A percentile compares a stretch with the other conserved stretches of the same genome.
Evolutionary conservation across 2,797 vertebrate genomes (phyloP).

Genomic region (Cephalopachus bancanus): DNA sequence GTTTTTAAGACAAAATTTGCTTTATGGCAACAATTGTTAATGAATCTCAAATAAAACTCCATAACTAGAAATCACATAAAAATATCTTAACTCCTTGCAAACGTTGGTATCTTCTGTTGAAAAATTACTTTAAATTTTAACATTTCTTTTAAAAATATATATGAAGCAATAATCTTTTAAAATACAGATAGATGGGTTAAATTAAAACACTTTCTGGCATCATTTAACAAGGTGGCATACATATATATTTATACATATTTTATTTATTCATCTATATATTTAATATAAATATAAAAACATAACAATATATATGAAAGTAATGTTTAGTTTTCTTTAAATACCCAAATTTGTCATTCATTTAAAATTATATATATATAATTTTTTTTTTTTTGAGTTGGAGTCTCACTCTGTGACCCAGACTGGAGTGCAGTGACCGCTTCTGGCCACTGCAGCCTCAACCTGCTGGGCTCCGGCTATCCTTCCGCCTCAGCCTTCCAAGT

Average conservation of each 20-base stretch:
- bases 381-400: too few species aligned
- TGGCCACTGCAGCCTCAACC: too few species aligned
- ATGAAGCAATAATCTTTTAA: background rate
- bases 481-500: too few species aligned
- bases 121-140: background rate
- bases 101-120: background rate
- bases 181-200: background rate
- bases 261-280: background rate
- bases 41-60: conserved; percentile 74
- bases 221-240: background rate
- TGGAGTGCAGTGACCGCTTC: too few species aligned
- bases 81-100: background rate
- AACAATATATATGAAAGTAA: background rate
- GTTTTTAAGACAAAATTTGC: conserved; percentile 69
- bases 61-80: background rate
- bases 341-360: background rate
- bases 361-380: background rate
- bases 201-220: background rate
- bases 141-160: background rate
- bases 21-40: conserved; percentile 74
- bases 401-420: too few species aligned
- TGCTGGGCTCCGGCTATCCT: too few species aligned
- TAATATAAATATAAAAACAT: background rate
- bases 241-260: background rate
- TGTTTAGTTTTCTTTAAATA: background rate